Evolutionary conservation across 2,888 invertebrate species (phyloP).

Genomic region (Drosophila engyochracea): DNA sequence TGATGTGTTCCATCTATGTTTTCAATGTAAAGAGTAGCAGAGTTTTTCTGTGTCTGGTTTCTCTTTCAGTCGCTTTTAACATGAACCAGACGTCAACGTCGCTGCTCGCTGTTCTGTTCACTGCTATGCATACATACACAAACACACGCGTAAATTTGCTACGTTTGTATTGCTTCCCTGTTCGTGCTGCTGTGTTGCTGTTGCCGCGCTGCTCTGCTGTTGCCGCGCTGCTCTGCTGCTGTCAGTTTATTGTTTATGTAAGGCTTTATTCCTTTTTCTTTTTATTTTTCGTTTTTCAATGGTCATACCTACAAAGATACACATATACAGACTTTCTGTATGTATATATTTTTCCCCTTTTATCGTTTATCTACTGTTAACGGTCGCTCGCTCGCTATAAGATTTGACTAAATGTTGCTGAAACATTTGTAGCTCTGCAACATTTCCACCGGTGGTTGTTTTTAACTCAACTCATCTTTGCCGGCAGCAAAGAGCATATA

Average conservation of each 20-base stretch:
- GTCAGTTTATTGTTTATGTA: conserved; percentile 66
- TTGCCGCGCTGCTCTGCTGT: conserved; percentile 5
- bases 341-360: conserved; percentile 24
- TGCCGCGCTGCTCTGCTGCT: conserved; percentile 21
- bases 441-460: conserved; percentile 48
- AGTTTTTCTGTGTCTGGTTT: conserved; percentile 46
- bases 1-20: conserved; percentile 62
- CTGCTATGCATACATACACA: conserved; percentile 32
- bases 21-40: conserved; percentile 49
- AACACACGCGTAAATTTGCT: conserved; percentile 11
- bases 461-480: conserved; percentile 20
- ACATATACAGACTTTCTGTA: not conserved
- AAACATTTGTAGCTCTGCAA: conserved; percentile 44
- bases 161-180: conserved; percentile 47
- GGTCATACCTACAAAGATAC: conserved; percentile 20
- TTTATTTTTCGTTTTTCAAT: conserved; percentile 32
- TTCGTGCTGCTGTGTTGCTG: conserved; percentile 34
- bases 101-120: conserved; percentile 16
- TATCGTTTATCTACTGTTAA: conserved; percentile 25
- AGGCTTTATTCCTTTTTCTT: conserved; percentile 77
- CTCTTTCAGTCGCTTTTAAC: conserved; percentile 52
- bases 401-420: conserved; percentile 48
- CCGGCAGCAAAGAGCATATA: conserved; percentile 7
- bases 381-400: conserved; percentile 4
- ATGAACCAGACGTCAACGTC: conserved; percentile 45